Evolutionary conservation across 2,888 invertebrate species (phyloP), one percentile per base, ranked within the genome.

Genomic region (Cenopis cana): DNA sequence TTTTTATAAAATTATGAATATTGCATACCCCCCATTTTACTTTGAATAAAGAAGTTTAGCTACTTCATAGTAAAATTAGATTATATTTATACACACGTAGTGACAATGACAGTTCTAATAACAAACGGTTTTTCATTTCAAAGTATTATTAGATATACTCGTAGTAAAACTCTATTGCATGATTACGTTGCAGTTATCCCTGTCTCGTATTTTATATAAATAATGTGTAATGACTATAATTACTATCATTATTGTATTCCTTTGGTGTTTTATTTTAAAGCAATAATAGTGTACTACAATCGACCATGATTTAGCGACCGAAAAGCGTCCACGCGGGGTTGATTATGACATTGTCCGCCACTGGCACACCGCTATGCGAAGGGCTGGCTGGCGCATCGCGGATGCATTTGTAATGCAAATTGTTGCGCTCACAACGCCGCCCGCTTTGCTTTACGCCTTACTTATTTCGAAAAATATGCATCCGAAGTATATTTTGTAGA

Each of bases 311-410:
- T 87, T 85, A 81, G 84, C 88, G 86, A 82, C 88, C 88, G 91
- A 93, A 93, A 93, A 91, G 89, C 93, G 88, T 88, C 89, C 87
- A 89, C 90, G 90, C 90, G 90, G 85, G 88, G 92, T 89, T 93
- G 93, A 93, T 93, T 93, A 92, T 93, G 89, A 89, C 88, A 93
- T 93, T 93, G 93, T 93, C 88, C 89, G 87, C 78, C 82, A 81
- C 81, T 83, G 82, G 86, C 81, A 81, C 79, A 80, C 79, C 79
- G 82, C 80, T 80, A 78, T 77, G 81, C 81, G 78, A 81, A 78
- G 78, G 80, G 80, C 79, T 52, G 82, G 82, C 79, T 79, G 83
- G 83, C 82, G 85, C 82, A 80, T 81, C 88, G 87, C 87, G 85
- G 80, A 89, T 87, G 83, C 87, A 83, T 84, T 83, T 84, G 83